phyloP scores from a whole-genome alignment of 2,797 vertebrate genomes.

The Neosalanx taihuensis region DNA sequence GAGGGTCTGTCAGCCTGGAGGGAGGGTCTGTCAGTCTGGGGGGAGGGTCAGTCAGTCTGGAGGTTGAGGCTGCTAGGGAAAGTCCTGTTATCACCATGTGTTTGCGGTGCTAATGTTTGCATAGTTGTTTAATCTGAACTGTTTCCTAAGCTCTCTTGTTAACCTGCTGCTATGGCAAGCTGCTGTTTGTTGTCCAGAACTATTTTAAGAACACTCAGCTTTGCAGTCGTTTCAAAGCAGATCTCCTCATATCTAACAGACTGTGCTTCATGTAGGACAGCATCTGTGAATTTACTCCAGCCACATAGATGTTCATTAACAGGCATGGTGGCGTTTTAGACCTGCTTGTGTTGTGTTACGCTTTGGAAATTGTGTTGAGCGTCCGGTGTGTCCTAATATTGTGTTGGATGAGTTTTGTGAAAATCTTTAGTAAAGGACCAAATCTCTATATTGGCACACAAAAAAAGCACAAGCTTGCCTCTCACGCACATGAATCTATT shows the following conservation, averaged over 20 bases:
- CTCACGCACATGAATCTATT: not conserved
- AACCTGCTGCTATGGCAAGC: not conserved
- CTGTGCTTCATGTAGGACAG: not conserved
- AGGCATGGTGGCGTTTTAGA: too few species aligned
- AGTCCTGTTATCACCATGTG: too few species aligned
- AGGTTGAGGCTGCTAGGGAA: too few species aligned
- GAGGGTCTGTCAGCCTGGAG: too few species aligned
- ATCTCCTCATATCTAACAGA: slow-evolving; percentile 3
- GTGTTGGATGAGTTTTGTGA: too few species aligned
- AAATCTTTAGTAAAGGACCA: slow-evolving; percentile 34
- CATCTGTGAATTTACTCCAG: too few species aligned
- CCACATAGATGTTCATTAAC: too few species aligned
- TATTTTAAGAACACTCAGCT: not conserved
- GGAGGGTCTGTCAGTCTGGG: too few species aligned
- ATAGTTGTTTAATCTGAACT: not conserved
- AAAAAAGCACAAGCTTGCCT: slow-evolving; percentile 8
- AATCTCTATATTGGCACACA: slow-evolving; percentile 17
- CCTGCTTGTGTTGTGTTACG: too few species aligned
- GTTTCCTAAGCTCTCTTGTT: not conserved
- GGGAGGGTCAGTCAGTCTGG: too few species aligned
- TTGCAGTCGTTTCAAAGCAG: not conserved
- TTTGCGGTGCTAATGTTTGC: not conserved
- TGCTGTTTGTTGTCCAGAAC: not conserved
- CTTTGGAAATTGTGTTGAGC: too few species aligned
- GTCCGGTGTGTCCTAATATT: too few species aligned